A percentile compares a stretch with the other conserved stretches of the same genome.
These are phyloP conservation scores for Nanorana parkeri DNA, from an alignment of 2,113 vertebrate genomes.

Conservation along the genomic window DNA sequence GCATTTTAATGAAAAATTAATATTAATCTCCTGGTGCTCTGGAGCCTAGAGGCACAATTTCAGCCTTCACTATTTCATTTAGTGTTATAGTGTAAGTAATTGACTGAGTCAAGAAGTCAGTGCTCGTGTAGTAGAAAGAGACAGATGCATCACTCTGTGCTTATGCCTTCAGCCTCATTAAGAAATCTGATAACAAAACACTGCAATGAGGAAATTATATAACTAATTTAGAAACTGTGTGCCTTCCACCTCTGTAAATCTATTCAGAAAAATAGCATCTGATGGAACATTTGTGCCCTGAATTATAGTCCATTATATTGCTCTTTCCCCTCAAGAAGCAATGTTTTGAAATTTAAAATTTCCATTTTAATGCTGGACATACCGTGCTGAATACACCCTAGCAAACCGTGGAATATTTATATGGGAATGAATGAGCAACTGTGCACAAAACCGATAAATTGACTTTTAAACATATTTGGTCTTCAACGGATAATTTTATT, in stretches of 20 bases:
- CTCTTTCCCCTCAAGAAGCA: conserved; percentile 1
- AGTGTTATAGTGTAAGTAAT: conserved; percentile 67
- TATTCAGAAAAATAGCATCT: conserved; percentile 33
- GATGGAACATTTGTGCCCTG: conserved; percentile 31
- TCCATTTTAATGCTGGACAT: conserved; percentile 12
- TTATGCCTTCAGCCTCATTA: conserved; percentile 66
- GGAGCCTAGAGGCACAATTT: conserved; percentile 66
- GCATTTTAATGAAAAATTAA: conserved; percentile 71
- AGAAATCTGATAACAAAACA: conserved; percentile 63
- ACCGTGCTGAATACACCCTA: background rate
- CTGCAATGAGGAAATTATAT: conserved; percentile 54
- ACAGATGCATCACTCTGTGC: conserved; percentile 61
- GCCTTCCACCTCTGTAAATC: conserved; percentile 41
- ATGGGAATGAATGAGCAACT: no score
- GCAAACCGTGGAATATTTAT: conserved; percentile 7
- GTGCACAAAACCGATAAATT: no score
- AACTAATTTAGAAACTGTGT: conserved; percentile 43
- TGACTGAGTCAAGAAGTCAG: conserved; percentile 69
- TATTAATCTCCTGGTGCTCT: conserved; percentile 68
- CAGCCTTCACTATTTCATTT: conserved; percentile 67
- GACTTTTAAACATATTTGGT: no score
- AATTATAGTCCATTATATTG: conserved; percentile 29
- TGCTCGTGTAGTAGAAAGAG: conserved; percentile 63
- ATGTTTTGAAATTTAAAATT: conserved; percentile 27
- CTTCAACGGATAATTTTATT: no score